These are phyloP conservation scores for Dolichotis patagonum DNA, from an alignment of 2,113 vertebrate species.

Conservation along the genomic window DNA sequence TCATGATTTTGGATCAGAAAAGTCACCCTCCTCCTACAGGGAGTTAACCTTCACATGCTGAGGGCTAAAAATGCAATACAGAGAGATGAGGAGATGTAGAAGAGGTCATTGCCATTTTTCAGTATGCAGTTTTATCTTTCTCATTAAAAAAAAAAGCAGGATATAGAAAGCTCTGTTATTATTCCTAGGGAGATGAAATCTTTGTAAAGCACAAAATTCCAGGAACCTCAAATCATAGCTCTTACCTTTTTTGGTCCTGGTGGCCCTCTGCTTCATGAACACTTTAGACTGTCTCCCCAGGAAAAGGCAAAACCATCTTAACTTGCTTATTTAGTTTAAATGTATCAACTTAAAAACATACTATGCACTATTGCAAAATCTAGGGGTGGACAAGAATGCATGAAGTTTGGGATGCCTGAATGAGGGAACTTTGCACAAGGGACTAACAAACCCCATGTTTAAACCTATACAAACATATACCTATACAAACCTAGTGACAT, in stretches of 20 bases:
- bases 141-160: background rate
- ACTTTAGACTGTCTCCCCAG: background rate
- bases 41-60: background rate
- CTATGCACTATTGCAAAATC: background rate
- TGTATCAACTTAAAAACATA: conserved; percentile 46
- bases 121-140: conserved; percentile 20
- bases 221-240: background rate
- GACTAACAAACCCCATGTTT: background rate
- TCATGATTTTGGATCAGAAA: background rate
- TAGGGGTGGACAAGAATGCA: background rate
- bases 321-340: background rate
- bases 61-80: background rate
- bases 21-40: background rate
- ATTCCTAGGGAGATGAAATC: conserved; percentile 39
- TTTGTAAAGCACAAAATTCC: conserved; percentile 45
- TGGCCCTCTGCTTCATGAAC: background rate
- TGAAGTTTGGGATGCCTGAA: background rate
- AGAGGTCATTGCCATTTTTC: background rate
- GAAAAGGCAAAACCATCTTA: background rate
- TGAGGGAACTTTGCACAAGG: background rate
- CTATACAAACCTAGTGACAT: no score
- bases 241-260: background rate
- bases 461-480: background rate
- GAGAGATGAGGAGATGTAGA: background rate
- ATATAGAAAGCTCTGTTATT: background rate